phyloP scores from a whole-genome alignment of 2,888 invertebrate species.

The Apotomis turbidana region DNA sequence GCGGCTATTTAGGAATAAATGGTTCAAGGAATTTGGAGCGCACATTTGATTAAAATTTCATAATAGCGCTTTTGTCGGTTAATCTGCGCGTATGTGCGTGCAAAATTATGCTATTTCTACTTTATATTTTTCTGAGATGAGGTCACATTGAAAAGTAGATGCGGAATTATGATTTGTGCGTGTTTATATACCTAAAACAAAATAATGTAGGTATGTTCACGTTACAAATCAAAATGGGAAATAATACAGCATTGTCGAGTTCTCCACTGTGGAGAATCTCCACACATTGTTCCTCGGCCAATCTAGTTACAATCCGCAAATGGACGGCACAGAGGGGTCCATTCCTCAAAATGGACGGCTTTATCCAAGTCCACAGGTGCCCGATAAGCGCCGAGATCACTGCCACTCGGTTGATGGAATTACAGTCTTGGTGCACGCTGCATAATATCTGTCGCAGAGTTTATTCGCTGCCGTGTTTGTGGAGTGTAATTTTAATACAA shows the following conservation, averaged over 20 bases:
- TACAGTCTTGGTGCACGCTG: conserved; percentile 63
- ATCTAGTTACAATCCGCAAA: conserved; percentile 39
- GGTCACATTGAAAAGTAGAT: not conserved
- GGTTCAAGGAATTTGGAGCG: conserved; percentile 31
- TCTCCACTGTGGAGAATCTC: not conserved
- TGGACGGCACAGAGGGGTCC: conserved; percentile 42
- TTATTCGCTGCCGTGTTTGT: conserved; percentile 4
- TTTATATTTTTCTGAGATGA: not conserved
- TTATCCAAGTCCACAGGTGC: conserved; percentile 76
- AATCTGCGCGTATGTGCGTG: not conserved
- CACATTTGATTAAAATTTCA: conserved; percentile 22
- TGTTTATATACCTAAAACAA: not conserved
- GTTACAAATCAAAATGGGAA: not conserved
- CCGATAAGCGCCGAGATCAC: conserved; percentile 70
- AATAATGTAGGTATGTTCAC: not conserved
- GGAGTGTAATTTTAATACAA: conserved; percentile 1
- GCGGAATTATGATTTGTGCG: not conserved
- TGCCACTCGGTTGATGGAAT: conserved; percentile 67
- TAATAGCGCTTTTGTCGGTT: conserved; percentile 6
- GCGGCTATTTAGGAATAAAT: conserved; percentile 38
- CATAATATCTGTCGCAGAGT: conserved; percentile 56
- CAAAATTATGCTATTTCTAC: not conserved
- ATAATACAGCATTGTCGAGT: conserved; percentile 2
- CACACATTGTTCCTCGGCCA: conserved; percentile 7
- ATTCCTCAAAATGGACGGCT: conserved; percentile 68